A percentile compares a stretch with the other conserved stretches of the same genome.
Evolutionary conservation across 2,888 invertebrate genomes (phyloP).

Genomic region (Dascillus cervinus): DNA sequence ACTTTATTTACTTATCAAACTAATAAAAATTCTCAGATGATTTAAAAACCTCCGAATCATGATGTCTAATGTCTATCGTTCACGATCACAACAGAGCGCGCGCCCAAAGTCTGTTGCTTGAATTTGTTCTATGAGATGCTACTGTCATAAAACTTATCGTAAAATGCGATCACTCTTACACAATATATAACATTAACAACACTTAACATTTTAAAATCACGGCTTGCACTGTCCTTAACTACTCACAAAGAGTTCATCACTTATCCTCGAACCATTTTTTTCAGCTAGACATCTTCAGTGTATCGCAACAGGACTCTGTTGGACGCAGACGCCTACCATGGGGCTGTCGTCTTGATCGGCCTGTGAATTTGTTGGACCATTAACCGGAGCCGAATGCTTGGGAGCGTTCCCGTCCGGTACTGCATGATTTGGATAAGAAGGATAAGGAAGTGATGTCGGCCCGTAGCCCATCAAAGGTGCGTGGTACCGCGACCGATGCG

Average conservation of each 20-base stretch:
- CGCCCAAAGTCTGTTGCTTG: slow-evolving; percentile 23
- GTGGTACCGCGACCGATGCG: slow-evolving; percentile 32
- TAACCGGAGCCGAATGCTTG: slow-evolving; percentile 23
- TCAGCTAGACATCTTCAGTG: slow-evolving; percentile 48
- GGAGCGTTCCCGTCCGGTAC: slow-evolving; percentile 30
- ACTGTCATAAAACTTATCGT: slow-evolving; percentile 4
- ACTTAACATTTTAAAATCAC: slow-evolving; percentile 14
- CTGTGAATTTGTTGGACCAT: slow-evolving; percentile 33
- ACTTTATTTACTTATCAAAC: slow-evolving; percentile 35
- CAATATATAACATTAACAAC: slow-evolving; percentile 13
- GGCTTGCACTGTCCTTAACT: slow-evolving; percentile 6
- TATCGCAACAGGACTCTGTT: slow-evolving; percentile 89
- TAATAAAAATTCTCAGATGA: slow-evolving; percentile 25
- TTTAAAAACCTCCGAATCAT: slow-evolving; percentile 18
- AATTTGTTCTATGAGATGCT: slow-evolving; percentile 1
- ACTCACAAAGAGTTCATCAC: slow-evolving; percentile 3
- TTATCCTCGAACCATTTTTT: slow-evolving; percentile 9
- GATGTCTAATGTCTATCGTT: slow-evolving; percentile 11
- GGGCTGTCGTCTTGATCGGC: slow-evolving; percentile 62
- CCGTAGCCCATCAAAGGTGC: slow-evolving; percentile 42
- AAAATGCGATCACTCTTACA: slow-evolving; percentile 11
- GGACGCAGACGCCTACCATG: slow-evolving; percentile 84
- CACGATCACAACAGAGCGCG: slow-evolving; percentile 22
- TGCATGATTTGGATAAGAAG: slow-evolving; percentile 41
- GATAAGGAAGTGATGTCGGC: slow-evolving; percentile 37